phyloP scores from a whole-genome alignment of 2,888 invertebrate species.

The Molorchus minor region DNA sequence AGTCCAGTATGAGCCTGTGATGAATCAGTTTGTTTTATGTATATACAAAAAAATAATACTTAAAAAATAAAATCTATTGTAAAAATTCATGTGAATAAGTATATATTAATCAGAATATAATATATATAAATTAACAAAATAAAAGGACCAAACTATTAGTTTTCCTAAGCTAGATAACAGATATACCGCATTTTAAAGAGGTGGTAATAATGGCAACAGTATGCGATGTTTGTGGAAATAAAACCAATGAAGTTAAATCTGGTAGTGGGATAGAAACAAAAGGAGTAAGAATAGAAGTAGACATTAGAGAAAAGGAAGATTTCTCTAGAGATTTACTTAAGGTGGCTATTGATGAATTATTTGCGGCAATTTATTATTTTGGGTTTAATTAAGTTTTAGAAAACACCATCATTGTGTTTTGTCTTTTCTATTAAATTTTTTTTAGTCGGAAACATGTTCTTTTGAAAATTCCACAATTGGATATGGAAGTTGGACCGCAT shows the following conservation, averaged over 20 bases:
- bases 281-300: constrained; percentile 81
- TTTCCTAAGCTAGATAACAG: constrained; percentile 54
- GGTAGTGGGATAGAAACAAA: constrained; percentile 87
- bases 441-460: constrained; percentile 81
- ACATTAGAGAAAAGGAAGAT: constrained; percentile 76
- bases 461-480: constrained; percentile 87
- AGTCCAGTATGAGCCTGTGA: constrained; percentile 27
- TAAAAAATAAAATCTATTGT: too few species aligned
- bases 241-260: constrained; percentile 96
- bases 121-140: too few species aligned
- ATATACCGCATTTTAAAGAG: constrained; percentile 97
- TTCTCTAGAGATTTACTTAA: constrained; percentile 94
- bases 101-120: too few species aligned
- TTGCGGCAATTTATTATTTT: too few species aligned
- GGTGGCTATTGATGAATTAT: constrained; percentile 65
- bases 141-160: too few species aligned
- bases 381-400: too few species aligned
- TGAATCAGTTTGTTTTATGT: too few species aligned
- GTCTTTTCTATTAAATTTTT: constrained; percentile 32
- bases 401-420: background rate
- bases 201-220: constrained; percentile 97
- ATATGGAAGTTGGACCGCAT: constrained; percentile 84
- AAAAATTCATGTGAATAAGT: too few species aligned
- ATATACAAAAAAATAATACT: too few species aligned
- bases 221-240: constrained; percentile 90